Evolutionary conservation across 2,888 invertebrate species (phyloP).

Genomic region (Ectemnius lituratus): DNA sequence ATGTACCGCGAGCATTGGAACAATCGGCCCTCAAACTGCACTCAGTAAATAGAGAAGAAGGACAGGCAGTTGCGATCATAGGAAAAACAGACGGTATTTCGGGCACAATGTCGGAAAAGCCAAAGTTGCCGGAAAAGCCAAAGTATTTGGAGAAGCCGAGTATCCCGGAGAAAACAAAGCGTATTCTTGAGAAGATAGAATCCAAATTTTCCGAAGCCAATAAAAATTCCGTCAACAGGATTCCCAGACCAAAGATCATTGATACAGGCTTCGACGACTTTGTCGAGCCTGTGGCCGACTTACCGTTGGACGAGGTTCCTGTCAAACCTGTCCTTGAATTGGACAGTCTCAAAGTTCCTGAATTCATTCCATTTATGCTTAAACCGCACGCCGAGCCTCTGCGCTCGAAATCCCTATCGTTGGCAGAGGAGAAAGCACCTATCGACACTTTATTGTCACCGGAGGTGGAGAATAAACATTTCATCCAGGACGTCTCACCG

Average conservation of each 20-base stretch:
- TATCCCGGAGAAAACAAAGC: slow-evolving; percentile 76
- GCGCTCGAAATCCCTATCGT: slow-evolving; percentile 73
- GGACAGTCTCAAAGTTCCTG: slow-evolving; percentile 75
- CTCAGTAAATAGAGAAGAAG: background rate
- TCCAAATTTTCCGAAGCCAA: slow-evolving; percentile 70
- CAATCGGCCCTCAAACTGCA: background rate
- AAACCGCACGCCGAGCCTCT: slow-evolving; percentile 74
- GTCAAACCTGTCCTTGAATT: slow-evolving; percentile 74
- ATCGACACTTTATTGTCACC: slow-evolving; percentile 75
- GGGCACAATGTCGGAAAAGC: slow-evolving; percentile 45
- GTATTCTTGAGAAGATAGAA: slow-evolving; percentile 74
- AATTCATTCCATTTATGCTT: slow-evolving; percentile 74
- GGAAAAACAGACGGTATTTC: background rate
- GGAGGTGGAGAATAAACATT: slow-evolving; percentile 74
- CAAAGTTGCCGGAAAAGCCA: slow-evolving; percentile 57
- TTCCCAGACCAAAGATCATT: slow-evolving; percentile 72
- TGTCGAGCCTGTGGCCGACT: slow-evolving; percentile 76
- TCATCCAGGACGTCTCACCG: slow-evolving; percentile 74
- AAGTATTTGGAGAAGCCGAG: slow-evolving; percentile 71
- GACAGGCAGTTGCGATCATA: background rate
- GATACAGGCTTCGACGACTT: slow-evolving; percentile 76
- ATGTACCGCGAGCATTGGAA: background rate
- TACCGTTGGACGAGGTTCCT: slow-evolving; percentile 75
- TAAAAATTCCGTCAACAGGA: slow-evolving; percentile 66
- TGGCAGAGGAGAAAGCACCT: slow-evolving; percentile 76